phyloP scores from a whole-genome alignment of 2,113 vertebrate genomes.

The Leptocoma aspasia region DNA sequence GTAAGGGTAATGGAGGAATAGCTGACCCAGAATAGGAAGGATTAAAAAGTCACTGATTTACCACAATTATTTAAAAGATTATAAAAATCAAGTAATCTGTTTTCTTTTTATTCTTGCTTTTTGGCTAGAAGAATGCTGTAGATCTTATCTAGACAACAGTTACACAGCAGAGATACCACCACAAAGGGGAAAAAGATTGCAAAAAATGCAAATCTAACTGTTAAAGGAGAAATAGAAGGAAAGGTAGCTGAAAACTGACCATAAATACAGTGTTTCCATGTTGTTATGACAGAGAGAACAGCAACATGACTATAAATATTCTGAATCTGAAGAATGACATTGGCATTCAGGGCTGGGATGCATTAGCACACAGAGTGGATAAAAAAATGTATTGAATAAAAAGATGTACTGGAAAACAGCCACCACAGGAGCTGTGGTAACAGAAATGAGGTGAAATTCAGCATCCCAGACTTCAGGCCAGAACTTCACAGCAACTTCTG shows the following conservation, averaged over 20 bases:
- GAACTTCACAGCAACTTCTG: not conserved
- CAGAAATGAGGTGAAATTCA: not conserved
- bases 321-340: not conserved
- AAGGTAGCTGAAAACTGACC: not conserved
- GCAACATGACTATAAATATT: not conserved
- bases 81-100: not conserved
- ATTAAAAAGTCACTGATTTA: not conserved
- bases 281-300: not conserved
- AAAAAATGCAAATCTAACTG: not conserved
- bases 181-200: not conserved
- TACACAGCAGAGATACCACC: not conserved
- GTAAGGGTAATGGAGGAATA: not conserved
- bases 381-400: not conserved
- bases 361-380: not conserved
- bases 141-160: not conserved
- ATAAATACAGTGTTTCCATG: not conserved
- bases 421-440: not conserved
- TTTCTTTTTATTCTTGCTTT: not conserved
- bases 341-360: not conserved
- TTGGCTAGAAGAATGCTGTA: not conserved
- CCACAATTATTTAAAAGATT: not conserved
- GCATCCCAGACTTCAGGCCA: not conserved
- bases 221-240: not conserved
- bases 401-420: not conserved
- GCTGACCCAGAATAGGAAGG: not conserved